Evolutionary conservation across 2,888 invertebrate species (phyloP).

Genomic region (Drosophila eohydei): DNA sequence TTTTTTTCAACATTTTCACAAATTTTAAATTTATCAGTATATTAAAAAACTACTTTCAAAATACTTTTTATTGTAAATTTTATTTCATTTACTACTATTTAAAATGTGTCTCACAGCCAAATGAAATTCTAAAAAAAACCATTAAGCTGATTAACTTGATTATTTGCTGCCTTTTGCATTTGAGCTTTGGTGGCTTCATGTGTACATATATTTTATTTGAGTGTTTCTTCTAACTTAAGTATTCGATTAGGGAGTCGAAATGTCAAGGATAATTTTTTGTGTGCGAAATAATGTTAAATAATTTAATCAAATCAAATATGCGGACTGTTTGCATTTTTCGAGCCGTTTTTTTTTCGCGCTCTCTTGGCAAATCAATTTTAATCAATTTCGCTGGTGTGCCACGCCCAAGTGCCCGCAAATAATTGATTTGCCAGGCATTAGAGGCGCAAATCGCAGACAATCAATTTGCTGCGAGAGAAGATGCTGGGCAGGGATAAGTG

Average conservation of each 20-base stretch:
- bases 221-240: slow-evolving; percentile 5
- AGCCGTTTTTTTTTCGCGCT: slow-evolving; percentile 28
- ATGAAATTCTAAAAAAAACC: background rate
- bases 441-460: slow-evolving; percentile 78
- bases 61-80: background rate
- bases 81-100: background rate
- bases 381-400: slow-evolving; percentile 68
- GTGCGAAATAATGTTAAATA: slow-evolving; percentile 27
- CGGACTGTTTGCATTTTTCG: slow-evolving; percentile 43
- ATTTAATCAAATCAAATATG: slow-evolving; percentile 49
- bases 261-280: slow-evolving; percentile 18
- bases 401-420: slow-evolving; percentile 64
- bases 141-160: slow-evolving; percentile 22
- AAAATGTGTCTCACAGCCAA: background rate
- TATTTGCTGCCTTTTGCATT: slow-evolving; percentile 1
- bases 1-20: too few relatives aligned
- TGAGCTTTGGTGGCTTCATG: background rate
- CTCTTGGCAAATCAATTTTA: slow-evolving; percentile 67
- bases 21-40: too few relatives aligned
- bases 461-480: slow-evolving; percentile 63
- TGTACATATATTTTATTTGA: background rate
- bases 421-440: slow-evolving; percentile 77
- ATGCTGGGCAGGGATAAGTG: slow-evolving; percentile 5
- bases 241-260: slow-evolving; percentile 3
- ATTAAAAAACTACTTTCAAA: too few relatives aligned